Conservation (phyloP, 2,797 vertebrate genomes). For the Lithobates sylvaticus region DNA sequence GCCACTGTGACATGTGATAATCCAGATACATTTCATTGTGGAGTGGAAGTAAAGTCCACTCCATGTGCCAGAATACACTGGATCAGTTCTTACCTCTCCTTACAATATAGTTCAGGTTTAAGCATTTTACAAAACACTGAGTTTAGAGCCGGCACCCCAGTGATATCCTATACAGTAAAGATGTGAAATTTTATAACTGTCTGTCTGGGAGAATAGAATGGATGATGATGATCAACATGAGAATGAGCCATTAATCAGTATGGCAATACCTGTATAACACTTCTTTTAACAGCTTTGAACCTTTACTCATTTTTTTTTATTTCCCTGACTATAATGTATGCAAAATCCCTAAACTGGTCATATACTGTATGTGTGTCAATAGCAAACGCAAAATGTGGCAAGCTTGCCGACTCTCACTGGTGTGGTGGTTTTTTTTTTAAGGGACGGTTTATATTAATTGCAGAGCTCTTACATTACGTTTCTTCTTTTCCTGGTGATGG, state of each 20-base stretch:
- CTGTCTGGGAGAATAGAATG: not conserved
- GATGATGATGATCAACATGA: not conserved
- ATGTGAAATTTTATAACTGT: not conserved
- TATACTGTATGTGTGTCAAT: not conserved
- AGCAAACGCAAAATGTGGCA: not conserved
- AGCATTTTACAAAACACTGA: slow-evolving; percentile 8
- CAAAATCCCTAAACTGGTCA: not conserved
- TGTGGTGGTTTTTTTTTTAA: not conserved
- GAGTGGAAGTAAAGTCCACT: slow-evolving; percentile 21
- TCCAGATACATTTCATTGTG: slow-evolving; percentile 39
- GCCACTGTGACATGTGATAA: slow-evolving; percentile 39
- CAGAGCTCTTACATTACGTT: not conserved
- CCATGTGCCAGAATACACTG: slow-evolving; percentile 43
- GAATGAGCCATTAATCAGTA: not conserved
- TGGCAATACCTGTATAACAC: not conserved
- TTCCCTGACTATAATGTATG: not conserved
- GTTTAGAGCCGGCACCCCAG: not conserved
- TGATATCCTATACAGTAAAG: not conserved
- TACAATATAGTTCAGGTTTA: not conserved
- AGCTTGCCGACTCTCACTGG: not conserved
- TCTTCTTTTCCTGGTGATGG: not conserved
- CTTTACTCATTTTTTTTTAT: not conserved
- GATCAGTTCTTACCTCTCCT: slow-evolving; percentile 49
- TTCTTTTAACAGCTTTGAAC: not conserved
- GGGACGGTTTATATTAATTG: not conserved